Conservation (phyloP, 2,888 invertebrate genomes). For the Synergus gifuensis region DNA sequence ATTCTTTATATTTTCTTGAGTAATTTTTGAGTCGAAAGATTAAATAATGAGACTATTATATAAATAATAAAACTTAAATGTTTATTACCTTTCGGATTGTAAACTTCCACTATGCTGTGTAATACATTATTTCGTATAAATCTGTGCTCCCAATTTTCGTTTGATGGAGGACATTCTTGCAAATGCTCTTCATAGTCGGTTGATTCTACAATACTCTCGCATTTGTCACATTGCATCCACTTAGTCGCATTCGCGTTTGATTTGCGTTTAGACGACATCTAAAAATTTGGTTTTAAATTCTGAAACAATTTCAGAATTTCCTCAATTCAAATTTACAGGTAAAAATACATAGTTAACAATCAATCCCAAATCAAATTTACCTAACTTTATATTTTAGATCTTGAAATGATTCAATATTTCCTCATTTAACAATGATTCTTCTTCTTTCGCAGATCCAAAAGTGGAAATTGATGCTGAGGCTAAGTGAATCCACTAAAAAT, state of each 20-base stretch:
- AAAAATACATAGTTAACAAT: slow-evolving; percentile 33
- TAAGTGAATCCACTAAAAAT: slow-evolving; percentile 45
- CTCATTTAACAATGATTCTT: slow-evolving; percentile 11
- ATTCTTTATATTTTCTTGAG: too few relatives aligned
- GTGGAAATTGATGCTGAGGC: slow-evolving; percentile 51
- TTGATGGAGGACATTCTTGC: slow-evolving; percentile 79
- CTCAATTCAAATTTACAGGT: slow-evolving; percentile 88
- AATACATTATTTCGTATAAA: slow-evolving; percentile 71
- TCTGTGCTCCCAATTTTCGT: slow-evolving; percentile 68
- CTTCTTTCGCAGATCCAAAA: slow-evolving; percentile 64
- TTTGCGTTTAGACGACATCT: slow-evolving; percentile 77
- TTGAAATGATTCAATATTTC: neutral
- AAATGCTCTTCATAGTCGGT: slow-evolving; percentile 82
- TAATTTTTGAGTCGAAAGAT: too few relatives aligned
- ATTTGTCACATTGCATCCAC: slow-evolving; percentile 84
- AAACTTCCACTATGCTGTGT: slow-evolving; percentile 70
- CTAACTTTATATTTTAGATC: slow-evolving; percentile 18
- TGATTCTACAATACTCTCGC: slow-evolving; percentile 80
- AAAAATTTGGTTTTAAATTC: slow-evolving; percentile 3
- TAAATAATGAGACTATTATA: too few relatives aligned
- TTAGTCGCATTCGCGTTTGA: slow-evolving; percentile 79
- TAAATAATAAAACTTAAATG: neutral
- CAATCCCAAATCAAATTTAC: neutral
- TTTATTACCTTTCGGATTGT: slow-evolving; percentile 68
- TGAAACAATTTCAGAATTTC: slow-evolving; percentile 81